Percentiles rank a stretch among this genome's conserved stretches.
Conservation (phyloP, 2,797 vertebrate species). For the Vireo griseus region DNA sequence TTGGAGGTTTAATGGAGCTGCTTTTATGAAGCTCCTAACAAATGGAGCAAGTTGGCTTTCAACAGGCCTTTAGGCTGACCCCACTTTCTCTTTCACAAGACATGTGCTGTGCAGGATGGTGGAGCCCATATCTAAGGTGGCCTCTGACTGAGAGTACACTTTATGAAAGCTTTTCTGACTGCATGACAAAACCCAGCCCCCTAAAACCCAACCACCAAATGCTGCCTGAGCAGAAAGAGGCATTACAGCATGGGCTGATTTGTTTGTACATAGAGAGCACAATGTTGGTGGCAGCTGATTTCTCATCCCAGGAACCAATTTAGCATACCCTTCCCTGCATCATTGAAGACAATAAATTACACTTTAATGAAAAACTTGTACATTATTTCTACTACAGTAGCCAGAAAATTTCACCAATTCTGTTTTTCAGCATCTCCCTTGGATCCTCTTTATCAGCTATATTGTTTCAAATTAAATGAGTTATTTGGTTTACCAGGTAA, state of each 20-base stretch:
- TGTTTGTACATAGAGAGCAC: background rate
- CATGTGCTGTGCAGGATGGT: background rate
- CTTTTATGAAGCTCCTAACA: background rate
- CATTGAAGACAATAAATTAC: constrained; percentile 33
- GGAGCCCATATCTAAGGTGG: background rate
- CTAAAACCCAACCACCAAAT: background rate
- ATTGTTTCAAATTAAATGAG: constrained; percentile 43
- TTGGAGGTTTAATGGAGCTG: background rate
- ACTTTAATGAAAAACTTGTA: constrained; percentile 46
- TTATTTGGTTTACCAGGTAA: constrained; percentile 13
- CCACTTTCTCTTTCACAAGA: background rate
- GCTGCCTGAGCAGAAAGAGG: background rate
- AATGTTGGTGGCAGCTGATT: constrained; percentile 5
- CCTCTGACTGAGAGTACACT: background rate
- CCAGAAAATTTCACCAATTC: constrained; percentile 4
- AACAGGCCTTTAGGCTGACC: background rate
- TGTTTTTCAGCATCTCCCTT: constrained; percentile 9
- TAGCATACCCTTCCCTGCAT: background rate
- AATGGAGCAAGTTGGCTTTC: background rate
- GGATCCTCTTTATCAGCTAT: constrained; percentile 32
- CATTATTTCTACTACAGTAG: constrained; percentile 23
- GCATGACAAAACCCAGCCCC: background rate
- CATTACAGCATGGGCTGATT: background rate
- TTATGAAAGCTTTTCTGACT: background rate
- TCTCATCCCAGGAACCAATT: constrained; percentile 21